phyloP scores from a whole-genome alignment of 1,140 invertebrate species.

The Eriosoma lanigerum region DNA sequence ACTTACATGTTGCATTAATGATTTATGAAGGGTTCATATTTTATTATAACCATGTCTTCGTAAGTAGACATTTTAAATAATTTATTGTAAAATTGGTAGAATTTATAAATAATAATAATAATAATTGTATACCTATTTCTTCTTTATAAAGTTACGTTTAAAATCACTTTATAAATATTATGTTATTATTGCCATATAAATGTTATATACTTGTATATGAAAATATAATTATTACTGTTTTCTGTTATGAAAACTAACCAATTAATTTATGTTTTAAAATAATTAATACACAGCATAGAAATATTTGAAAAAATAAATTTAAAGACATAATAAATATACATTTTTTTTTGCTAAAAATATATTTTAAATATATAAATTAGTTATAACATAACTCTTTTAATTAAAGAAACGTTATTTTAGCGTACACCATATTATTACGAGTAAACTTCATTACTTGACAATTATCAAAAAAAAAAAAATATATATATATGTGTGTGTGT shows the following conservation, averaged over 20 bases:
- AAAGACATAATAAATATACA: slow-evolving; percentile 6
- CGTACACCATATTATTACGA: not conserved
- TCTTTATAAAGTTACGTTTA: no score
- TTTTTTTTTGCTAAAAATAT: not conserved
- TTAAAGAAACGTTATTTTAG: not conserved
- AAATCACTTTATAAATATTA: no score
- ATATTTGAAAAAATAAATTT: not conserved
- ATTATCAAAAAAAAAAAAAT: no score
- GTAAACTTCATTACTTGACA: no score
- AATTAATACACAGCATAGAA: not conserved
- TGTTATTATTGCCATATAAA: no score
- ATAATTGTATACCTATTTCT: no score
- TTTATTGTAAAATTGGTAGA: not conserved
- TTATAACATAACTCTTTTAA: not conserved
- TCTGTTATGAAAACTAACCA: no score
- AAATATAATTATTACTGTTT: no score
- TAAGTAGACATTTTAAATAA: not conserved
- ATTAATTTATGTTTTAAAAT: no score
- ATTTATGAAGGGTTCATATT: not conserved
- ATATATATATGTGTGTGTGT: no score
- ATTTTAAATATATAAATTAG: not conserved
- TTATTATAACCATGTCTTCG: not conserved
- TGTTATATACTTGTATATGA: no score
- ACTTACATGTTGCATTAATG: not conserved
- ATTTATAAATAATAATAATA: not conserved